phyloP scores from a whole-genome alignment of 1,140 invertebrate species.

The Drosophila kikkawai region DNA sequence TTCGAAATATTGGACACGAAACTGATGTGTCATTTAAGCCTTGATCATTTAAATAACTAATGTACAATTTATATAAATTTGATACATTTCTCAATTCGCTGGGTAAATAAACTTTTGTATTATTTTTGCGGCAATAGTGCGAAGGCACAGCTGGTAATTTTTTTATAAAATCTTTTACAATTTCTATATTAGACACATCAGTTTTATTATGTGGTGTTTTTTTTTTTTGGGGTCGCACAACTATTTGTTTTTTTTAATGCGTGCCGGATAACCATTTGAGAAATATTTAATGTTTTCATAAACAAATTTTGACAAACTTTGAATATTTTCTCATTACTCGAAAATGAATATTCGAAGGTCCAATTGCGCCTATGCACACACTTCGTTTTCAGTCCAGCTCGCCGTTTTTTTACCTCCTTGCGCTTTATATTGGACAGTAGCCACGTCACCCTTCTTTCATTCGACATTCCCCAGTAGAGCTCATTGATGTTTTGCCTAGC shows the following conservation, averaged over 20 bases:
- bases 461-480: too few species aligned
- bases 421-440: too few species aligned
- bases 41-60: not conserved
- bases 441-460: too few species aligned
- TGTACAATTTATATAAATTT: not conserved
- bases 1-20: too few species aligned
- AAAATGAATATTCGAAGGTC: too few species aligned
- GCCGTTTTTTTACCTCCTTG: too few species aligned
- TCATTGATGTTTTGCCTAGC: too few species aligned
- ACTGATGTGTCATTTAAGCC: too few species aligned
- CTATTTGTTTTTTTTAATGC: not conserved
- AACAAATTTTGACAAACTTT: not conserved
- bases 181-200: not conserved
- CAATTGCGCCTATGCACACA: too few species aligned
- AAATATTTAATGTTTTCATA: not conserved
- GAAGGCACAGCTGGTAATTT: not conserved
- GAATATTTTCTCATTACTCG: not conserved
- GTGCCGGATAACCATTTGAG: not conserved
- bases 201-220: not conserved
- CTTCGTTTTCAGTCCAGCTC: too few species aligned
- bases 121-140: not conserved
- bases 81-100: not conserved
- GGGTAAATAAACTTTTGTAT: conserved; percentile 1
- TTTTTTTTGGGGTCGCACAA: not conserved
- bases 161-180: not conserved